A percentile compares a stretch with the other conserved stretches of the same genome.
phyloP scores from a whole-genome alignment of 2,113 vertebrate genomes.

The Craseonycteris thonglongyai region DNA sequence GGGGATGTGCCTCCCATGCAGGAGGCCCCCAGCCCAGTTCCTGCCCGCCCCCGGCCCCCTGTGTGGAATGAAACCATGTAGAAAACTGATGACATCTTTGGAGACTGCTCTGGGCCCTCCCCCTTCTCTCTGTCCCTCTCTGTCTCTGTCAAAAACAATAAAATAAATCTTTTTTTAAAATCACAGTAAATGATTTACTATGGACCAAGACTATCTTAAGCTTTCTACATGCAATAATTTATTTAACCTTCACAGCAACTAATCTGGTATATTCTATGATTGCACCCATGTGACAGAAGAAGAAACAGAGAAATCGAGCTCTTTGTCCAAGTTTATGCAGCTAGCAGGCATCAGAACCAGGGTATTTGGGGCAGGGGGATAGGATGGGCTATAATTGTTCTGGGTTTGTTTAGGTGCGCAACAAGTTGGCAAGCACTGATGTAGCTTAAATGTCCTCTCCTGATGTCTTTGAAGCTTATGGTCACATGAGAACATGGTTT shows the following conservation, averaged over 20 bases:
- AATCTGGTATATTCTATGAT: neutral
- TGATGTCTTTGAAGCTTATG: neutral
- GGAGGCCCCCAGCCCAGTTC: no score
- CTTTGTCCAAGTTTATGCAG: neutral
- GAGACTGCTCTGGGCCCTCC: no score
- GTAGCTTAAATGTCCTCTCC: neutral
- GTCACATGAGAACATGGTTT: neutral
- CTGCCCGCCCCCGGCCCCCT: no score
- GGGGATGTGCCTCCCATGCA: no score
- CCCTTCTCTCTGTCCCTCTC: no score
- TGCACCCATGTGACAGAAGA: neutral
- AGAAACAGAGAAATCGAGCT: neutral
- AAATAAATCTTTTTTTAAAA: no score
- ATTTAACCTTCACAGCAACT: neutral
- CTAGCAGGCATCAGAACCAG: neutral
- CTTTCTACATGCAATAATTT: neutral
- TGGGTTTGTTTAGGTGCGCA: neutral
- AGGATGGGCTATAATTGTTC: neutral
- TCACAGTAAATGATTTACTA: neutral
- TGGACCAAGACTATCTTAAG: neutral
- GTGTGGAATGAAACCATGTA: no score
- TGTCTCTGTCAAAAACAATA: no score
- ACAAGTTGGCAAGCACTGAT: neutral
- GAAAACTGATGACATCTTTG: no score
- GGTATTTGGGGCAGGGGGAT: neutral